Conservation (phyloP, 2,888 invertebrate species). For the Apamea crenata region DNA sequence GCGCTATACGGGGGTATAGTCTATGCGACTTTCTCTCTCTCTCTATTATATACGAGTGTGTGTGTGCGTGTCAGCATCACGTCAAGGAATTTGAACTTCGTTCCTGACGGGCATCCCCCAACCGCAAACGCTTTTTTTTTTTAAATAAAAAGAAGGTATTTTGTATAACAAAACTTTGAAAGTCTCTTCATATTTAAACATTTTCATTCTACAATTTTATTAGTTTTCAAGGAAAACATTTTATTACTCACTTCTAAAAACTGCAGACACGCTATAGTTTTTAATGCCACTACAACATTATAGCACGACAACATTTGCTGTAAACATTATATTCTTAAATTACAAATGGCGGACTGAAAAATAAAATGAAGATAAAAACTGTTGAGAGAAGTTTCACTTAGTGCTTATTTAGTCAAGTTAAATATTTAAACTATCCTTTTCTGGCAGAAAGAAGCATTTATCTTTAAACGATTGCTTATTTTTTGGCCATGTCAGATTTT, state of each 20-base stretch:
- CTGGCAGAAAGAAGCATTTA: background rate
- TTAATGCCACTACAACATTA: conserved; percentile 30
- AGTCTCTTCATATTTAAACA: conserved; percentile 10
- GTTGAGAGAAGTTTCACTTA: background rate
- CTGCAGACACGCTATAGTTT: conserved; percentile 31
- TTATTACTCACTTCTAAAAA: conserved; percentile 25
- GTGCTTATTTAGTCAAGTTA: background rate
- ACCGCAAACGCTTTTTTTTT: background rate
- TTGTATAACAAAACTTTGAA: conserved; percentile 16
- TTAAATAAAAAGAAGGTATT: background rate
- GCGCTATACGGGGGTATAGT: background rate
- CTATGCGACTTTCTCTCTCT: background rate
- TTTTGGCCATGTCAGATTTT: background rate
- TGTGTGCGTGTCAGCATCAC: background rate
- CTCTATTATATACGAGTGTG: background rate
- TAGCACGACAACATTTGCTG: conserved; percentile 5
- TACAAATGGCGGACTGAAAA: background rate
- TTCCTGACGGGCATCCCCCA: background rate
- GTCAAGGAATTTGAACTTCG: background rate
- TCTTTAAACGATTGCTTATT: background rate
- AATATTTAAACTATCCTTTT: background rate
- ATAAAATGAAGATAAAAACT: background rate
- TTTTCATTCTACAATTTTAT: conserved; percentile 25
- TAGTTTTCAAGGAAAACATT: conserved; percentile 36
- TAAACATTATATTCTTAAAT: background rate